Evolutionary conservation across 2,797 vertebrate species (phyloP).

Genomic region (Tapirus indicus): DNA sequence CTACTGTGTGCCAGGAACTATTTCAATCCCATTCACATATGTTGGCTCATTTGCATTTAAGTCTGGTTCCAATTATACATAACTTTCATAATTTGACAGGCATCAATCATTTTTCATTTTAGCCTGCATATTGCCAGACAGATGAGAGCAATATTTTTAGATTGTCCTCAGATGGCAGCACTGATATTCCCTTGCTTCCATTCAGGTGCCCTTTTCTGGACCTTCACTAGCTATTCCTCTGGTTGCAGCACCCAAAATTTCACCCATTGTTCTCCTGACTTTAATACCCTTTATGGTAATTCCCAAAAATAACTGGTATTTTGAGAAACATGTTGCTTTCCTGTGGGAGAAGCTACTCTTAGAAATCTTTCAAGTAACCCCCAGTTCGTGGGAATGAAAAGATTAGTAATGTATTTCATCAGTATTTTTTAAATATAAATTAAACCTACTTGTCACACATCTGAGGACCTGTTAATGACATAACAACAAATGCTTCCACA

Average conservation of each 20-base stretch:
- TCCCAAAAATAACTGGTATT: slow-evolving; percentile 47
- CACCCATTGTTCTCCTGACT: slow-evolving; percentile 56
- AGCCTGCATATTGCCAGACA: slow-evolving; percentile 83
- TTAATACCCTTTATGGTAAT: slow-evolving; percentile 43
- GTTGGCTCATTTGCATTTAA: slow-evolving; percentile 83
- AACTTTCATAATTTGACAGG: slow-evolving; percentile 83
- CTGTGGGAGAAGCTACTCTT: slow-evolving; percentile 46
- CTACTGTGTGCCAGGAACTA: slow-evolving; percentile 84
- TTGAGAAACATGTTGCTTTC: slow-evolving; percentile 45
- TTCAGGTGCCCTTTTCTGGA: slow-evolving; percentile 78
- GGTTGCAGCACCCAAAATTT: slow-evolving; percentile 46
- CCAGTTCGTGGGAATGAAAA: slow-evolving; percentile 29
- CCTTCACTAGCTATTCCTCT: slow-evolving; percentile 29
- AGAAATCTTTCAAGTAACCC: slow-evolving; percentile 60
- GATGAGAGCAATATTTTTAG: slow-evolving; percentile 84
- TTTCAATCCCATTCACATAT: slow-evolving; percentile 84
- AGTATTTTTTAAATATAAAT: slow-evolving; percentile 56
- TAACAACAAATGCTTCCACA: background rate
- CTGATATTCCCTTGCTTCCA: slow-evolving; percentile 64
- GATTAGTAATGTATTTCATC: slow-evolving; percentile 41
- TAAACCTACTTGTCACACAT: slow-evolving; percentile 44
- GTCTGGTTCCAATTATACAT: slow-evolving; percentile 81
- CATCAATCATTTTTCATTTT: slow-evolving; percentile 82
- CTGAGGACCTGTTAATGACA: background rate
- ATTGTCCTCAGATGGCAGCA: slow-evolving; percentile 82